Conservation (phyloP, 1,140 invertebrate species). For the Thalassaphorura encarpata region DNA sequence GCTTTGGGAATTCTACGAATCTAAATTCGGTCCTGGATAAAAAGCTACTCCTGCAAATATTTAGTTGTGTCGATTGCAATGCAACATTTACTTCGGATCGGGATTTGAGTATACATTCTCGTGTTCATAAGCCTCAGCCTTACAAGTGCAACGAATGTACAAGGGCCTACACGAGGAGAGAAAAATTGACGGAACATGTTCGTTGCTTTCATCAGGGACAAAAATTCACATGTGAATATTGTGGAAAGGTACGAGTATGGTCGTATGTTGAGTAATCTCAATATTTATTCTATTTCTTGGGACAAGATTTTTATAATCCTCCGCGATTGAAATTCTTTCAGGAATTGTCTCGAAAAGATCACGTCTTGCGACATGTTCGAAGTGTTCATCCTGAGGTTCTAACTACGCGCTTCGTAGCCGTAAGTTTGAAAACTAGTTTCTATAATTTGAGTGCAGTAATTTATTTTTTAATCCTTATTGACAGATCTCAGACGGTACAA, state of each 20-base stretch:
- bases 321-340: neutral
- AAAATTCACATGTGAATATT: slow-evolving; percentile 30
- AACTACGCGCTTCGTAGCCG: slow-evolving; percentile 21
- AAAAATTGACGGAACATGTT: slow-evolving; percentile 27
- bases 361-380: slow-evolving; percentile 29
- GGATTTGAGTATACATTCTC: slow-evolving; percentile 20
- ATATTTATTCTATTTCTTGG: neutral
- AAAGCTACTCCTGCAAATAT: slow-evolving; percentile 17
- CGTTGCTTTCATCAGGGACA: slow-evolving; percentile 31
- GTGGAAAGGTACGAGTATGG: slow-evolving; percentile 15
- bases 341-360: slow-evolving; percentile 25
- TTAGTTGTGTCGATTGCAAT: slow-evolving; percentile 24
- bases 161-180: slow-evolving; percentile 24
- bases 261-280: neutral
- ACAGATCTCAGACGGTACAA: slow-evolving; percentile 18
- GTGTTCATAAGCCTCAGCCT: slow-evolving; percentile 28
- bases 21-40: too few relatives aligned
- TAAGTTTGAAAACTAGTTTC: slow-evolving; percentile 3
- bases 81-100: slow-evolving; percentile 24
- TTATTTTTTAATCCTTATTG: neutral
- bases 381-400: slow-evolving; percentile 31
- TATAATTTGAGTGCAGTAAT: neutral
- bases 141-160: slow-evolving; percentile 30
- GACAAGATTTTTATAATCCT: too few relatives aligned
- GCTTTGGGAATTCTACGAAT: too few relatives aligned